phyloP scores from a whole-genome alignment of 2,797 vertebrate species.

The Urophycis tenuis region DNA sequence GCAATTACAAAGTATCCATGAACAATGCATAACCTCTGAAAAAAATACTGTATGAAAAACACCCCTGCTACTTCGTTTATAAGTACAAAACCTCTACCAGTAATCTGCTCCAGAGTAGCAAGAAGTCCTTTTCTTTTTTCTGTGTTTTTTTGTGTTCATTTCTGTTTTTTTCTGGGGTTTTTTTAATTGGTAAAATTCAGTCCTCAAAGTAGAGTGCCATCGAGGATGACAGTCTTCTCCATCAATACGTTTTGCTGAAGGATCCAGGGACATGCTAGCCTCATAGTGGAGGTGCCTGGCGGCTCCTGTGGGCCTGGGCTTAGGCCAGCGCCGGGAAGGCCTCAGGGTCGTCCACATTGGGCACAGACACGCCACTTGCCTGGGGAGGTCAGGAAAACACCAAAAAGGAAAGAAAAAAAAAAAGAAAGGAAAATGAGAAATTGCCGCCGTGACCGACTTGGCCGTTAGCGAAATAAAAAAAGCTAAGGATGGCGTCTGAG shows the following conservation, averaged over 20 bases:
- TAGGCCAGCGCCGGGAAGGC: conserved; percentile 98
- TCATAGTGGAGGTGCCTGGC: conserved; percentile 86
- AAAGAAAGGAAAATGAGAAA: not conserved
- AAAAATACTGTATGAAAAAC: conserved; percentile 97
- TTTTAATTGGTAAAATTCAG: conserved; percentile 99
- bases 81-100: conserved; percentile 99
- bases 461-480: not conserved
- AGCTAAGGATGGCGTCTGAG: not conserved
- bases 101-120: conserved; percentile 98
- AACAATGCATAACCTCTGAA: conserved; percentile 99
- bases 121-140: conserved; percentile 90
- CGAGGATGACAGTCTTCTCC: conserved; percentile 89
- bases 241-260: conserved; percentile 87
- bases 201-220: conserved; percentile 97
- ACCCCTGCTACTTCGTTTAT: conserved; percentile 99
- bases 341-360: conserved; percentile 98
- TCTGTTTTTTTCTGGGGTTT: conserved; percentile 73
- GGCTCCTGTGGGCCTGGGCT: conserved; percentile 78
- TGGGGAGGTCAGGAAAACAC: conserved; percentile 45
- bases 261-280: conserved; percentile 99
- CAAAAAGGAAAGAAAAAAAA: no score
- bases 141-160: conserved; percentile 55
- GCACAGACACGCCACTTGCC: conserved; percentile 84
- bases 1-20: conserved; percentile 98
- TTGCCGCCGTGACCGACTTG: not conserved